Base-by-base conservation (phyloP, 2,113 vertebrate species). In the Syngnathoides biaculeatus region DNA sequence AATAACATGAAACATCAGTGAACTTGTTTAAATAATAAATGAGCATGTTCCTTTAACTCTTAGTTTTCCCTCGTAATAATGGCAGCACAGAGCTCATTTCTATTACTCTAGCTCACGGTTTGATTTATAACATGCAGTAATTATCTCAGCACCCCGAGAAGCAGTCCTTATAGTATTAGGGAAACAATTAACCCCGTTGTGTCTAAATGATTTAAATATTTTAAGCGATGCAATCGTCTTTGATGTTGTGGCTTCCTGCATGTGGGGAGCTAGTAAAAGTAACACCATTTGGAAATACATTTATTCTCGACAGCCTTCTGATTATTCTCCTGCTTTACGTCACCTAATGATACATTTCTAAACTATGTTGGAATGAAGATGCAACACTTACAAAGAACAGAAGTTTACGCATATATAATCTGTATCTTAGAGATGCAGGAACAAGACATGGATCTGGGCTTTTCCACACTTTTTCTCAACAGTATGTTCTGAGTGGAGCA, bases 161-260 rank as follows among this genome's bases (percentile, higher is more conserved):
- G 64, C 58, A 8, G 17, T 50, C 27, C 39, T 65, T 24, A 20
- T 30, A 27, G 8, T 63, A 59, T 43, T 57, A 38, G 35, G 64
- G 45, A 48, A 68, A 22, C 10, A 11, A 30, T 27, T 56, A 26
- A 73, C 71, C 45, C 47, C 55, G 59, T 22, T 30, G 26, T 65
- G 50, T 35, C 45, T 43, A 24, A 80, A 69, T 67, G 30, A 70
- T 2, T 59, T 27, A 57, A 52, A 69, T 65, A 19, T 48, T 20
- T n/a, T n/a, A 30, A 72, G n/a, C 63, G 45, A 74, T 68, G 57
- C 40, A 50, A 39, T 71, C 26, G 64, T 20, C 43, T 47, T 27
- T n/a, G n/a, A n/a, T n/a, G n/a, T n/a, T n/a, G 13, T 69, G 63
- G 50, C 50, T 43, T 64, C 40, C 60, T 72, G 69, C 55, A 65